Evolutionary conservation across 2,797 vertebrate species (phyloP).

Genomic region (Phalanger gymnotis): DNA sequence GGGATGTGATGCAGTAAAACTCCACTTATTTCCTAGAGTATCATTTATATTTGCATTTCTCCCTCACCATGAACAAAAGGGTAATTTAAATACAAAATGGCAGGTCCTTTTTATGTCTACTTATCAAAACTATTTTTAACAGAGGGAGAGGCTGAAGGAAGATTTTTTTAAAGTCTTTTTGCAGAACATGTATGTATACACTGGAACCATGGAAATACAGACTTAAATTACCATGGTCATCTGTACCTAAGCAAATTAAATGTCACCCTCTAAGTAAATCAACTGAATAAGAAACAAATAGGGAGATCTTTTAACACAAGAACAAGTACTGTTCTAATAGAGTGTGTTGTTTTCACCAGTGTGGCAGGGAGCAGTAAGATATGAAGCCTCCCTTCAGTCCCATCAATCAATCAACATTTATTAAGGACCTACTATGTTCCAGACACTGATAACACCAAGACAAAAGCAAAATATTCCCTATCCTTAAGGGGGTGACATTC

Average conservation of each 20-base stretch:
- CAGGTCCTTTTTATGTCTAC: conserved; percentile 26
- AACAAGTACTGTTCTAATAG: neutral
- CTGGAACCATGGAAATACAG: neutral
- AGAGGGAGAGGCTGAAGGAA: neutral
- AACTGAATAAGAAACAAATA: neutral
- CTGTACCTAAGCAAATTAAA: neutral
- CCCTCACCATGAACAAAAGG: conserved; percentile 74
- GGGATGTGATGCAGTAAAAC: conserved; percentile 82
- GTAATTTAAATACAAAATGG: conserved; percentile 69
- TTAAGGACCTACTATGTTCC: neutral
- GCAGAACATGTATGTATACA: neutral
- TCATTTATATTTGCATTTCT: conserved; percentile 77
- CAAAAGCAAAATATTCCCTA: neutral
- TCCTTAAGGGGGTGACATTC: neutral
- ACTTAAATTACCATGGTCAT: neutral
- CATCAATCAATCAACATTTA: neutral
- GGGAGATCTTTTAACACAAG: neutral
- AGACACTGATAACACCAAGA: neutral
- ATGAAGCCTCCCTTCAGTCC: conserved; percentile 32
- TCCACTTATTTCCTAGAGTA: conserved; percentile 79
- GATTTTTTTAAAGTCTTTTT: neutral
- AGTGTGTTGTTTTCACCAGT: neutral
- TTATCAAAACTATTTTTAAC: conserved; percentile 2
- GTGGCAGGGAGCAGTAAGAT: neutral
- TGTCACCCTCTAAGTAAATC: neutral